These are phyloP conservation scores for Erebia aethiops DNA, from an alignment of 2,888 invertebrate species.

Conservation along the genomic window DNA sequence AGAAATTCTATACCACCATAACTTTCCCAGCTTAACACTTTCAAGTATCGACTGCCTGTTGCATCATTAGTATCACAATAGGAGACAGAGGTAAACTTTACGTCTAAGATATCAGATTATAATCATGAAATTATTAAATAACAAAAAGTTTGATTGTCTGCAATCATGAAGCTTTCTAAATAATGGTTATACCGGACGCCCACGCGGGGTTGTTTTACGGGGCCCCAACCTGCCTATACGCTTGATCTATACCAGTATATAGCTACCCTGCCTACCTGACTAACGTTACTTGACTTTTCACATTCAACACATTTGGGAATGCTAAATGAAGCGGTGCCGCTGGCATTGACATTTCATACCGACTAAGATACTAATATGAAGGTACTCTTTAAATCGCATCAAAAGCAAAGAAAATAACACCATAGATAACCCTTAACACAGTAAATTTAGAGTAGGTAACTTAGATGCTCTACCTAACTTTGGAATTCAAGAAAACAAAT, in stretches of 20 bases:
- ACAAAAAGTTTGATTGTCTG: neutral
- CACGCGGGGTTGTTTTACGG: neutral
- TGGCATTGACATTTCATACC: neutral
- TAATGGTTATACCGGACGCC: neutral
- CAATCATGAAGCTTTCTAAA: neutral
- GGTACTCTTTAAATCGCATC: too few relatives aligned
- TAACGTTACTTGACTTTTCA: constrained; percentile 5
- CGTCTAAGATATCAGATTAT: too few relatives aligned
- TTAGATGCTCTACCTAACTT: neutral
- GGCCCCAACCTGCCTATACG: neutral
- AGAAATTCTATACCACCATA: too few relatives aligned
- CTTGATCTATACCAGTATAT: constrained; percentile 5
- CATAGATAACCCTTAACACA: too few relatives aligned
- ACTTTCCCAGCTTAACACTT: too few relatives aligned
- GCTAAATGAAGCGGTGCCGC: neutral
- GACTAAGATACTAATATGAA: neutral
- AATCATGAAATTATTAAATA: neutral
- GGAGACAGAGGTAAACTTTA: too few relatives aligned
- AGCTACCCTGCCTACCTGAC: neutral
- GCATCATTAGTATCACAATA: too few relatives aligned
- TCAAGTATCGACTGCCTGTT: too few relatives aligned
- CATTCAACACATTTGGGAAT: constrained; percentile 3
- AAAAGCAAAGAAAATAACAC: neutral
- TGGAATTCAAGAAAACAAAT: neutral
- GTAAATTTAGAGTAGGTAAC: neutral